These are phyloP conservation scores for Sphyrna mokarran DNA, from an alignment of 2,113 vertebrate species.

Conservation along the genomic window DNA sequence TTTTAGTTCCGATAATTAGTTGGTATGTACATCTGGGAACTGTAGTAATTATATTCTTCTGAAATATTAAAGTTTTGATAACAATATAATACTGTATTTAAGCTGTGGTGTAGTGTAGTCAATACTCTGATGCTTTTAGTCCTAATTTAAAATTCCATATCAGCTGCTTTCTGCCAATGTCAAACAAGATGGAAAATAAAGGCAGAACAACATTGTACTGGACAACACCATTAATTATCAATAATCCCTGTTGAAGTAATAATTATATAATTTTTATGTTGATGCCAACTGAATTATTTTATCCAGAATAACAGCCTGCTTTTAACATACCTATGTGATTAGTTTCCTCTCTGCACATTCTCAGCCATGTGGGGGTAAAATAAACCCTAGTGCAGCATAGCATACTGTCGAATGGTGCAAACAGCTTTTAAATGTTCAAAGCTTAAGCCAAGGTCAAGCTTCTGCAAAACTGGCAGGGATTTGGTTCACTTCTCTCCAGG, in stretches of 20 bases:
- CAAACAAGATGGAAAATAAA: not conserved
- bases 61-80: not conserved
- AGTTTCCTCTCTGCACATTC: not conserved
- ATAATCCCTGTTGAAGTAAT: not conserved
- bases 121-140: not conserved
- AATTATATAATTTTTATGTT: not conserved
- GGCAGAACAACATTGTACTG: not conserved
- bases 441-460: slow-evolving; percentile 11
- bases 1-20: not conserved
- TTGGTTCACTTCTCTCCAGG: not conserved
- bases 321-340: not conserved
- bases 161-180: not conserved
- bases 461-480: not conserved
- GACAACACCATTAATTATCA: not conserved
- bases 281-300: not conserved
- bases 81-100: not conserved
- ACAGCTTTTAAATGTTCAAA: not conserved
- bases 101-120: not conserved
- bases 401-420: not conserved
- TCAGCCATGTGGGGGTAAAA: not conserved
- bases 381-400: not conserved
- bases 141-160: not conserved
- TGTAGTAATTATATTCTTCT: not conserved
- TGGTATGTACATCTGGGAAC: not conserved
- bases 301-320: not conserved